Conservation (phyloP, 2,888 invertebrate genomes). For the Scaptomyza polygonia region DNA sequence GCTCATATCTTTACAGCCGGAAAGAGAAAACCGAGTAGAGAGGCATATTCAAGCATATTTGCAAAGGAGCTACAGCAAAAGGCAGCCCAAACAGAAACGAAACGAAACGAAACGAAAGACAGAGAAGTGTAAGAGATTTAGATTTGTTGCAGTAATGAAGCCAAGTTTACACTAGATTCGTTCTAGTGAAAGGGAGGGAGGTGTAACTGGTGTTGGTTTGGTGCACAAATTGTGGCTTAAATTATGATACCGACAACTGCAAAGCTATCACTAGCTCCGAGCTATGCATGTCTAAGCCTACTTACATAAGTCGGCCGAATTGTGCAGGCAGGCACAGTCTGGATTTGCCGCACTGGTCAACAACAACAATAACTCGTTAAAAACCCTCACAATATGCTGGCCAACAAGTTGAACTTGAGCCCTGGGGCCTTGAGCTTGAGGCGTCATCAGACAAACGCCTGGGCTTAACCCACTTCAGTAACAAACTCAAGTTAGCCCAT, state of each 20-base stretch:
- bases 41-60: not conserved
- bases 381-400: constrained; percentile 70
- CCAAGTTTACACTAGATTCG: constrained; percentile 37
- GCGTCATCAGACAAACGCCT: constrained; percentile 68
- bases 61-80: not conserved
- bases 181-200: not conserved
- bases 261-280: constrained; percentile 43
- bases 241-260: constrained; percentile 38
- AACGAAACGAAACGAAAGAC: not conserved
- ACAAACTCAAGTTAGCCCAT: constrained; percentile 80
- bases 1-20: not conserved
- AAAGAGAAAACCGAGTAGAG: not conserved
- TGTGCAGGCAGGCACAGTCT: constrained; percentile 8
- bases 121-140: constrained; percentile 10
- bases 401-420: constrained; percentile 74
- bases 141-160: constrained; percentile 47
- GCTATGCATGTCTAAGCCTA: constrained; percentile 53
- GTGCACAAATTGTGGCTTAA: constrained; percentile 29
- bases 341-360: constrained; percentile 60
- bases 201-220: not conserved
- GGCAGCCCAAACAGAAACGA: not conserved
- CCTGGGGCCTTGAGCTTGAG: constrained; percentile 39
- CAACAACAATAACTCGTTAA: constrained; percentile 73
- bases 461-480: constrained; percentile 74
- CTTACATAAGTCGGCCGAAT: constrained; percentile 43